Evolutionary conservation across 2,888 invertebrate species (phyloP).

Genomic region (Balanococcus diminutus): DNA sequence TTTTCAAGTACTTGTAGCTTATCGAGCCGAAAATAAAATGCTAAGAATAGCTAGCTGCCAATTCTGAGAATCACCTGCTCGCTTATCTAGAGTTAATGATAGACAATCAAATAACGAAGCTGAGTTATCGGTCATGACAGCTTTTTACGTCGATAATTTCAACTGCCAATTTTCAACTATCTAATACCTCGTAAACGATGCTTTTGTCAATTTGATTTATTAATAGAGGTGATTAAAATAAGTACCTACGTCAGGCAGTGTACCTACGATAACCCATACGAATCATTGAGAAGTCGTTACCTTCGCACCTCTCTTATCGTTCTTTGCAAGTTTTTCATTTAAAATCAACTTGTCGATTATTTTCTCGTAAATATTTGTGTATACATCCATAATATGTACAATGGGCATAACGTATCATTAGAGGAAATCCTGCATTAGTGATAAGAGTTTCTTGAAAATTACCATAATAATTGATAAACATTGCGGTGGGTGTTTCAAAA

Average conservation of each 20-base stretch:
- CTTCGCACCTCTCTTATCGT: not conserved
- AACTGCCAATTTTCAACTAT: not conserved
- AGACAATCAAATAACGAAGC: not conserved
- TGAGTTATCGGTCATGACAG: not conserved
- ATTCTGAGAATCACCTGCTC: not conserved
- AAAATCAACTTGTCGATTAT: not conserved
- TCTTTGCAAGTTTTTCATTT: not conserved
- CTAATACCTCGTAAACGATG: not conserved
- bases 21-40: not conserved
- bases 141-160: not conserved
- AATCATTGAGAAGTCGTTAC: not conserved
- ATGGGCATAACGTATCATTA: not conserved
- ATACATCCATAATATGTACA: not conserved
- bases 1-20: not conserved
- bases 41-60: not conserved
- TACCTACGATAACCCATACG: not conserved
- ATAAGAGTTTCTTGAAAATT: not conserved
- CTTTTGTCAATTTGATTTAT: not conserved
- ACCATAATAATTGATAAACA: not conserved
- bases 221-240: not conserved
- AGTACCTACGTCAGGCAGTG: not conserved
- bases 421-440: constrained; percentile 8
- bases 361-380: not conserved
- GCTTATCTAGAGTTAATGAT: not conserved
- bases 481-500: not conserved